A percentile compares a stretch with the other conserved stretches of the same genome.
Conservation (phyloP, 2,113 vertebrate genomes). For the Crocuta crocuta region DNA sequence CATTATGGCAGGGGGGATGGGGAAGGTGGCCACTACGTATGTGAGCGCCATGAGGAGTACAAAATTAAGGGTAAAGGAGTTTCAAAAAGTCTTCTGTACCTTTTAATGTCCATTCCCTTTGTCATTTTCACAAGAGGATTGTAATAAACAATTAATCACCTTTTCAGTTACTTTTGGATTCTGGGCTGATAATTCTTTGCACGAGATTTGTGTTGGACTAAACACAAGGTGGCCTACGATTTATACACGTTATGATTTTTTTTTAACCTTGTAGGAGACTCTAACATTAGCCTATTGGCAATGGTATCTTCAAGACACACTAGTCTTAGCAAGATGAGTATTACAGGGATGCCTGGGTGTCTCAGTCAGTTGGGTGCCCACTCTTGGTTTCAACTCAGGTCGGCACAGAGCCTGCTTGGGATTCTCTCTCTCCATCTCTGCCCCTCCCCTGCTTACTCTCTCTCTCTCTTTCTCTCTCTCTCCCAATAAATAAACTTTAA, state of each 20-base stretch:
- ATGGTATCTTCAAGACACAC: neutral
- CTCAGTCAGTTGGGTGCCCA: too few species aligned
- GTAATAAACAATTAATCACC: neutral
- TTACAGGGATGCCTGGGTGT: too few species aligned
- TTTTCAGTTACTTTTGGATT: slow-evolving; percentile 46
- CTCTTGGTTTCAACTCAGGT: too few species aligned
- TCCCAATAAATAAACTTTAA: too few species aligned
- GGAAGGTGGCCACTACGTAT: fast-evolving
- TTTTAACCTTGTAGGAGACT: neutral
- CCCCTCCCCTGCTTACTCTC: too few species aligned
- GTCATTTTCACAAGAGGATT: neutral
- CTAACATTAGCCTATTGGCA: neutral
- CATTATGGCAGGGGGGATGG: neutral
- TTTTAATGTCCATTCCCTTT: neutral
- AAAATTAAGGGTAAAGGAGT: neutral
- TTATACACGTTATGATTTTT: neutral
- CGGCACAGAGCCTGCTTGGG: too few species aligned
- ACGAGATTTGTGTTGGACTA: neutral
- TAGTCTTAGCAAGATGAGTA: neutral
- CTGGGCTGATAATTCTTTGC: neutral
- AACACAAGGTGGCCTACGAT: neutral
- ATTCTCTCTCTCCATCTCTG: too few species aligned
- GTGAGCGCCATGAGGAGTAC: neutral
- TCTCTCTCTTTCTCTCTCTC: too few species aligned
- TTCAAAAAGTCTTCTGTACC: neutral